phyloP scores from a whole-genome alignment of 2,113 vertebrate species.

The Albula goreensis region DNA sequence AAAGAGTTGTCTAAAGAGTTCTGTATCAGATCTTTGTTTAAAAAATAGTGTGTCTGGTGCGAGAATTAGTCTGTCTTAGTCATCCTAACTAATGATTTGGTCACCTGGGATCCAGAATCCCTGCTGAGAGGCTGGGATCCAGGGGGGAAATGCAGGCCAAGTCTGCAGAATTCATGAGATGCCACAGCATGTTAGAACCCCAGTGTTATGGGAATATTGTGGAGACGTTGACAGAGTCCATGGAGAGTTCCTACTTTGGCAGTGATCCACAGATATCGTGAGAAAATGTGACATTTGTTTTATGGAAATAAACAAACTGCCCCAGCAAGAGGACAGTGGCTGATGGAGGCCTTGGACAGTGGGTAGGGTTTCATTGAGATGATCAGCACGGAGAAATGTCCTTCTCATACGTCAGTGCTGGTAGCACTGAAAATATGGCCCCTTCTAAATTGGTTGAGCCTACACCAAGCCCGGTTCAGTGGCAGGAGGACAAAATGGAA shows the following conservation, averaged over 20 bases:
- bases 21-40: no score
- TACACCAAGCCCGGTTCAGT: not conserved
- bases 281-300: slow-evolving; percentile 23
- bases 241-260: slow-evolving; percentile 27
- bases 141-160: no score
- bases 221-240: slow-evolving; percentile 18
- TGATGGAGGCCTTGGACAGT: not conserved
- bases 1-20: no score
- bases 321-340: not conserved
- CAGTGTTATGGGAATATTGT: slow-evolving; percentile 17
- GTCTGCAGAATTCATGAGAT: no score
- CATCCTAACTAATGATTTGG: no score
- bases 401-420: not conserved
- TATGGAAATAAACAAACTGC: slow-evolving; percentile 1
- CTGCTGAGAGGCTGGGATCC: no score
- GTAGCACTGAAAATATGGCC: not conserved
- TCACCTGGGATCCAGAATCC: no score
- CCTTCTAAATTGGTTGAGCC: not conserved
- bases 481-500: not conserved
- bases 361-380: not conserved
- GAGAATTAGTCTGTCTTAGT: no score
- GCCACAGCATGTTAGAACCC: slow-evolving; percentile 13
- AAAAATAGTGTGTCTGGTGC: no score
- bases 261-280: slow-evolving; percentile 26
- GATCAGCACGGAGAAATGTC: not conserved